A percentile compares a stretch with the other conserved stretches of the same genome.
Conservation (phyloP, 2,113 vertebrate species). For the Collichthys lucidus region DNA sequence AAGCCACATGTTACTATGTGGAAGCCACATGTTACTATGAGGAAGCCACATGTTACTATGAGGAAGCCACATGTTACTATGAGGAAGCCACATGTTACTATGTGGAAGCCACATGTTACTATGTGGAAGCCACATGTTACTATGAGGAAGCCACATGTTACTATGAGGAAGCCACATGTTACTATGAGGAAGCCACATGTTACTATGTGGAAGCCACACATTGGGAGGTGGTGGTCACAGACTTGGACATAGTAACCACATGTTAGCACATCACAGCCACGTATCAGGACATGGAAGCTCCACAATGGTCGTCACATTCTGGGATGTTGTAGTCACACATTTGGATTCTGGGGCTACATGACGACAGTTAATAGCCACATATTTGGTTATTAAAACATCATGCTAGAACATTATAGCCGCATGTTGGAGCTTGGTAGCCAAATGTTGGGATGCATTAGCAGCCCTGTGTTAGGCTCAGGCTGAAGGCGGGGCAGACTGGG, state of each 20-base stretch:
- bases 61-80: too few species aligned
- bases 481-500: constrained; percentile 53
- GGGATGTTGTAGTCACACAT: neutral
- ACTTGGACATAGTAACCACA: neutral
- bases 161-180: too few species aligned
- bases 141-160: too few species aligned
- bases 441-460: neutral
- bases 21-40: too few species aligned
- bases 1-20: too few species aligned
- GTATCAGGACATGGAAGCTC: too few species aligned
- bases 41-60: too few species aligned
- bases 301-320: neutral
- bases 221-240: neutral
- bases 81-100: too few species aligned
- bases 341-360: too few species aligned
- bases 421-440: neutral
- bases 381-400: neutral
- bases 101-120: too few species aligned
- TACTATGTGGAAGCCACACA: neutral
- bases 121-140: too few species aligned
- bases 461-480: constrained; percentile 20
- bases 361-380: neutral
- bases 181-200: neutral
- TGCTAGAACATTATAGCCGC: neutral
- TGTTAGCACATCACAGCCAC: neutral